A percentile compares a stretch with the other conserved stretches of the same genome.
These are phyloP conservation scores for Podarcis cretensis DNA, from an alignment of 2,113 vertebrate species.

Conservation along the genomic window DNA sequence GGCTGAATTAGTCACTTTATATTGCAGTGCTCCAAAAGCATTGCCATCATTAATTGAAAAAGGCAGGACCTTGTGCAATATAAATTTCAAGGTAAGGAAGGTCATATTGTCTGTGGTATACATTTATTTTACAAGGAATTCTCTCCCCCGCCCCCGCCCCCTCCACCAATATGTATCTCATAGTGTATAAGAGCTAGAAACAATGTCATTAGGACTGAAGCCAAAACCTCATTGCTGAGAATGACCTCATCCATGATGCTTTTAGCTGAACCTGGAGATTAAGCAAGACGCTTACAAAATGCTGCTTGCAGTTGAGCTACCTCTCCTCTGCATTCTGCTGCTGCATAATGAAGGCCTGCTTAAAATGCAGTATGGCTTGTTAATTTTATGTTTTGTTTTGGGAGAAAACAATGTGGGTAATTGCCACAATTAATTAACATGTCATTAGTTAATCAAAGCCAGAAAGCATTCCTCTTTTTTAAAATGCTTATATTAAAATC, in stretches of 20 bases:
- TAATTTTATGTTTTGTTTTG: conserved; percentile 18
- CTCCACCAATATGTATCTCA: neutral
- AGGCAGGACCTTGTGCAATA: neutral
- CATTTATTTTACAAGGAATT: neutral
- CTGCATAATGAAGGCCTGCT: conserved; percentile 1
- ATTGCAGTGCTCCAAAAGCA: neutral
- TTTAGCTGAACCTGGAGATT: conserved; percentile 37
- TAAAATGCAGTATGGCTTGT: neutral
- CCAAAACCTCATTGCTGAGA: neutral
- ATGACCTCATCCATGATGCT: neutral
- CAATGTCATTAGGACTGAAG: neutral
- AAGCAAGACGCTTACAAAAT: conserved; percentile 16
- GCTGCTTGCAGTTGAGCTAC: neutral
- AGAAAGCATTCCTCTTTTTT: neutral
- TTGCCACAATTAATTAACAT: neutral
- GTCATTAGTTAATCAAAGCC: neutral
- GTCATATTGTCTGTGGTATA: neutral
- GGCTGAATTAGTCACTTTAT: neutral
- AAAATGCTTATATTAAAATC: neutral
- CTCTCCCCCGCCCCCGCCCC: neutral
- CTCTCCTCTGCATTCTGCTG: conserved; percentile 15
- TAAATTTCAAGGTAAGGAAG: neutral
- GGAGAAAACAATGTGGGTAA: neutral
- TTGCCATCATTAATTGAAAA: neutral
- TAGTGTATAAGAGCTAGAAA: neutral